Evolutionary conservation across 2,113 vertebrate genomes (phyloP).

Genomic region (Brachionichthys hirsutus): DNA sequence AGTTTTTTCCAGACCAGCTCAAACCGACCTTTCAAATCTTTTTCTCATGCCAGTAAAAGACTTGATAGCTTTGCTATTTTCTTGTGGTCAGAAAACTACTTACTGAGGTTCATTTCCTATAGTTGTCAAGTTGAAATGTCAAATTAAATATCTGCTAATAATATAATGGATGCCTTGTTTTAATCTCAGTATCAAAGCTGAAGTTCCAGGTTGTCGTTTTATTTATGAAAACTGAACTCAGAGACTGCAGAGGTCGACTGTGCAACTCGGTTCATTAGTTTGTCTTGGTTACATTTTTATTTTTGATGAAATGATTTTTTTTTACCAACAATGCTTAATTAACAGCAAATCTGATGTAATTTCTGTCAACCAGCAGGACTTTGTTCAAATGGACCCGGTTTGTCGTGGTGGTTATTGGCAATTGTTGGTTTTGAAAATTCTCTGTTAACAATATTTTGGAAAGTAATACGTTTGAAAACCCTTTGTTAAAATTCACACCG

Average conservation of each 20-base stretch:
- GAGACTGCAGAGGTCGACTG: not conserved
- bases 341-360: no score
- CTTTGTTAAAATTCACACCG: no score
- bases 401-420: no score
- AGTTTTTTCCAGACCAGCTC: not conserved
- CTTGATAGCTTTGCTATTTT: constrained; percentile 5
- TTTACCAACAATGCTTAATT: no score
- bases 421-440: no score
- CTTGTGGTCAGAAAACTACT: constrained; percentile 2
- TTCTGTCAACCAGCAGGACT: no score
- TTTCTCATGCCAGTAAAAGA: not conserved
- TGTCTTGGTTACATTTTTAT: no score
- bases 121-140: not conserved
- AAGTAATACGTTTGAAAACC: no score
- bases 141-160: not conserved
- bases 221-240: not conserved
- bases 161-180: not conserved
- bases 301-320: no score
- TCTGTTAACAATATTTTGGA: no score
- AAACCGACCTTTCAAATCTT: not conserved
- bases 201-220: not conserved
- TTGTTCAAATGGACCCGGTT: no score
- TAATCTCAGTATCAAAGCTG: not conserved
- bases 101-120: constrained; percentile 4
- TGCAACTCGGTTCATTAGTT: not conserved